These are phyloP conservation scores for Tenrec ecaudatus DNA, from an alignment of 2,113 vertebrate genomes.

Conservation along the genomic window DNA sequence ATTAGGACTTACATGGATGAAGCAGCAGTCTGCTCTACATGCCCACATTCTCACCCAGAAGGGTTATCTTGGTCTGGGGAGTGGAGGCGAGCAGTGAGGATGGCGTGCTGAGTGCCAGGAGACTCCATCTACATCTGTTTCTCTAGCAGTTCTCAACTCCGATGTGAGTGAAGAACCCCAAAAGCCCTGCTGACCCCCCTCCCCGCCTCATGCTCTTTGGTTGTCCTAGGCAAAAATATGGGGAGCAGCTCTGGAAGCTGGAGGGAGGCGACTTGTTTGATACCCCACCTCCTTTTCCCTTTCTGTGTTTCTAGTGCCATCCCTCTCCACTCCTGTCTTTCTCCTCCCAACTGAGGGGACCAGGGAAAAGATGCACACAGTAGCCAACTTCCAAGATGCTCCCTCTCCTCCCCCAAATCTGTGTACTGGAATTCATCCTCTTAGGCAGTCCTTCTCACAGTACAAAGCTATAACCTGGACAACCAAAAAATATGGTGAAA, in stretches of 20 bases:
- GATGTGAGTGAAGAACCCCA: too few species aligned
- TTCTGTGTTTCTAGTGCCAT: neutral
- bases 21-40: neutral
- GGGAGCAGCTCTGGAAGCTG: neutral
- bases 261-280: neutral
- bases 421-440: neutral
- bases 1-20: neutral
- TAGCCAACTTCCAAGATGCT: too few species aligned
- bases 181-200: neutral
- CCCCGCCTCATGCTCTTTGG: neutral
- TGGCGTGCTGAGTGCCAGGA: neutral
- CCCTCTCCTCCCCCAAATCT: too few species aligned
- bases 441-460: neutral
- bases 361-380: neutral
- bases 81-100: neutral
- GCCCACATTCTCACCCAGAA: neutral
- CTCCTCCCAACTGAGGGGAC: neutral
- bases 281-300: neutral
- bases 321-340: neutral
- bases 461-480: neutral
- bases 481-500: neutral
- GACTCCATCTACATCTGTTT: neutral
- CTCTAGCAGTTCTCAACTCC: neutral
- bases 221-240: neutral
- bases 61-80: neutral